Percentiles rank a stretch among this genome's conserved stretches.
Conservation (phyloP, 1,140 invertebrate genomes). For the Drosophila nasuta region DNA sequence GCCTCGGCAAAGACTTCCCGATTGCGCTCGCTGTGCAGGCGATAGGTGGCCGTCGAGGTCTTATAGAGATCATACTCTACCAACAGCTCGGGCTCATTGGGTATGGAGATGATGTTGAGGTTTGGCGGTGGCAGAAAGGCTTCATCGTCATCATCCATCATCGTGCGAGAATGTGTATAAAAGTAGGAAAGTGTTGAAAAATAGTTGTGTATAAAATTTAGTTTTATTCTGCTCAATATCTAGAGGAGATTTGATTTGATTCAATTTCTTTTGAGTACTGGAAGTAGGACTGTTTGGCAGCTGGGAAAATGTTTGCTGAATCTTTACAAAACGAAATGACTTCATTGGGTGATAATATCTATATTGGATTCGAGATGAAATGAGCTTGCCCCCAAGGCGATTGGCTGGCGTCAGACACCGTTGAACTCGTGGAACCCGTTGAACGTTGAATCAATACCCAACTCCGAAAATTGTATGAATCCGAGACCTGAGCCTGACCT, state of each 20-base stretch:
- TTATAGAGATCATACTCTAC: conserved; percentile 59
- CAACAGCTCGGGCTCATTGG: conserved; percentile 55
- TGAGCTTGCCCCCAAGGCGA: conserved; percentile 35
- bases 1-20: conserved; percentile 60
- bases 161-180: conserved; percentile 10
- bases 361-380: conserved; percentile 50
- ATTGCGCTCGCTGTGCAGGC: conserved; percentile 50
- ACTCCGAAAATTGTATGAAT: conserved; percentile 32
- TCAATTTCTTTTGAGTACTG: background rate
- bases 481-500: conserved; percentile 55
- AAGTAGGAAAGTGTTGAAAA: background rate
- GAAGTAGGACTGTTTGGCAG: background rate
- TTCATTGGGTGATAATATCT: conserved; percentile 66
- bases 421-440: conserved; percentile 2
- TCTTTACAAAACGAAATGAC: conserved; percentile 59
- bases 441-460: conserved; percentile 19
- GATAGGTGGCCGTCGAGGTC: conserved; percentile 28
- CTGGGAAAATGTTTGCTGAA: conserved; percentile 6
- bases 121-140: conserved; percentile 43
- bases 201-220: background rate
- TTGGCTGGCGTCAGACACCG: conserved; percentile 22
- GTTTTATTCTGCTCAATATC: too few relatives aligned
- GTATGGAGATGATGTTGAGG: conserved; percentile 56
- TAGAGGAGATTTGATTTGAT: too few relatives aligned
- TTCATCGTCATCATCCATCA: conserved; percentile 53